A percentile compares a stretch with the other conserved stretches of the same genome.
Evolutionary conservation across 2,113 vertebrate species (phyloP).

Genomic region (Marmota flaviventris): DNA sequence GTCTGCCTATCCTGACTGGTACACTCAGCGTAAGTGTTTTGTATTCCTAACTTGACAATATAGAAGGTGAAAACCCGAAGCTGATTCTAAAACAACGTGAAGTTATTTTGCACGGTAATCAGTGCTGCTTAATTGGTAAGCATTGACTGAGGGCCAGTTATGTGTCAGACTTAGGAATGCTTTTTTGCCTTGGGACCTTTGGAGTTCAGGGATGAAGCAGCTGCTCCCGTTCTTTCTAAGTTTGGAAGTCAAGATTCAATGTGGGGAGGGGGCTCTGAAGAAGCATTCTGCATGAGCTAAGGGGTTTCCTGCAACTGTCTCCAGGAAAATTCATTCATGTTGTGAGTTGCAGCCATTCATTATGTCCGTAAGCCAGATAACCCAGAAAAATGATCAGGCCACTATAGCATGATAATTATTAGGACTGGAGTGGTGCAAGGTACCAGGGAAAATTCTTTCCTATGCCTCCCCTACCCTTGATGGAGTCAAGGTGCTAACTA

Average conservation of each 20-base stretch:
- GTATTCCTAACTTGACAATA: not conserved
- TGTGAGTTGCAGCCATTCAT: not conserved
- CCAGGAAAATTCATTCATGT: not conserved
- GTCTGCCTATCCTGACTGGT: not conserved
- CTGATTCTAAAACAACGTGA: conserved; percentile 1
- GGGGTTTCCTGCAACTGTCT: not conserved
- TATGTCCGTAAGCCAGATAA: fast-evolving
- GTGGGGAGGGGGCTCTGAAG: not conserved
- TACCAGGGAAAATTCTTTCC: not conserved
- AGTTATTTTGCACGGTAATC: not conserved
- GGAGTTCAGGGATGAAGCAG: not conserved
- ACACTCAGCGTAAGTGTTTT: not conserved
- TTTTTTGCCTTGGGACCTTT: not conserved
- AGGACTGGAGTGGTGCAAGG: fast-evolving
- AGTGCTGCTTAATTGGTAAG: too few species aligned
- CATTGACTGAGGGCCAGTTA: not conserved
- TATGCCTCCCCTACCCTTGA: not conserved
- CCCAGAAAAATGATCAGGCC: not conserved
- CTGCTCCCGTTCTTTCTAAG: not conserved
- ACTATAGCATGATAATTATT: not conserved
- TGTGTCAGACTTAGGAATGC: not conserved
- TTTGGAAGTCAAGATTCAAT: not conserved
- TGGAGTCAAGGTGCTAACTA: too few species aligned
- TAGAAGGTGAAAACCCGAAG: not conserved
- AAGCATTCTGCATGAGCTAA: not conserved